Base-by-base conservation (phyloP, 2,113 vertebrate species). In the Paedocypris sp. region DNA sequence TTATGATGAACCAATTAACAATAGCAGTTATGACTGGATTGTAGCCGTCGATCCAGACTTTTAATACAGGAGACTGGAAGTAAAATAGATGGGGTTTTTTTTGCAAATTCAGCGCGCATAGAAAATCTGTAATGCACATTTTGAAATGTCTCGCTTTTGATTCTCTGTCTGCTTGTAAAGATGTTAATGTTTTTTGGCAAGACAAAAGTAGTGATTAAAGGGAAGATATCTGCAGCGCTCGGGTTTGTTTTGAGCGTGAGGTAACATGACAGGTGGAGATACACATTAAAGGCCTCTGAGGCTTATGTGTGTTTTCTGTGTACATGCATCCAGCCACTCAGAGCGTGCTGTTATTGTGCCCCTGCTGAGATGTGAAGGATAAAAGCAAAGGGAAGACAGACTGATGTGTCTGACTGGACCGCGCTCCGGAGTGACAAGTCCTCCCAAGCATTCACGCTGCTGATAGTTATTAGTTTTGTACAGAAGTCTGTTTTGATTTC, bases 401-500 rank as follows among this genome's bases (percentile, higher is more conserved):
- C 26, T 31, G 13, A 33, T 53, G 67, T 62, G 47, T 45, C 23
- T 62, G 53, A 57, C 52, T 73, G 62, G 64, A 62, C 52, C 39
- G 12, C 35, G 51, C 38, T 18, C 62, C 45, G 32, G 48, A 68
- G 58, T 63, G 69, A 66, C 67, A 50, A 62, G 45, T 48, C 58
- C 32, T 56, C 43, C 56, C 49, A 50, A 57, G 36, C 38, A 62
- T 45, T 31, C 31, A 62, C 52, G 57, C 32, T 41, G 52, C 46
- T 62, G 58, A 68, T 64, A 72, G 67, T 73, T 71, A 76, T 70
- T 73, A 47, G 69, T 72, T 72, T 72, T 70, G 75, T 75, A 77
- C 73, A 79, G 75, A 68, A 73, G 73, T 81, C 79, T 71, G 43
- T 77, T 78, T 73, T 65, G 72, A 74, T 75, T 53, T 67, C 60